Percentiles rank a stretch among this genome's conserved stretches.
Evolutionary conservation across 92 coral and sea anemone genomes (phyloP).

Genomic region (Epizoanthus illoricatus): DNA sequence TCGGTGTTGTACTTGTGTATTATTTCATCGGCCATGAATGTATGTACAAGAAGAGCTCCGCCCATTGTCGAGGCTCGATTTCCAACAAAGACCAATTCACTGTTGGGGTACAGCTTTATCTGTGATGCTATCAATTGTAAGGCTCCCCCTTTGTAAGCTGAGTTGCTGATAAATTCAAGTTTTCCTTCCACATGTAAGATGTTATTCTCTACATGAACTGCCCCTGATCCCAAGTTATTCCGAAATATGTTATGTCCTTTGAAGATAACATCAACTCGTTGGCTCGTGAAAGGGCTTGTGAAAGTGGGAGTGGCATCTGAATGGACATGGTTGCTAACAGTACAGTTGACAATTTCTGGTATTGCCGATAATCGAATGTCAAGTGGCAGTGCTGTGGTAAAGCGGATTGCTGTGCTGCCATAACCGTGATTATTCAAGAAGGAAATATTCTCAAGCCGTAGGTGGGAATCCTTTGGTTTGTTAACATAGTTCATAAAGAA

Average conservation of each 20-base stretch:
- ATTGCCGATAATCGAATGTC: background rate
- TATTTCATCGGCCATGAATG: conserved; percentile 63
- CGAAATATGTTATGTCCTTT: conserved; percentile 69
- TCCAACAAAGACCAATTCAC: conserved; percentile 63
- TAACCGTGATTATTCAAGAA: conserved; percentile 11
- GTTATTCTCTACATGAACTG: conserved; percentile 60
- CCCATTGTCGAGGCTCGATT: conserved; percentile 72
- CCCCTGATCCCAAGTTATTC: conserved; percentile 77
- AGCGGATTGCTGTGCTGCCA: conserved; percentile 24
- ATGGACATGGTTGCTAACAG: conserved; percentile 6
- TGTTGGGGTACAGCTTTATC: conserved; percentile 70
- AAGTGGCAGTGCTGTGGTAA: conserved; percentile 25
- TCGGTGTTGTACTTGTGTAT: conserved; percentile 73
- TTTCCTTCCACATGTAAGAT: conserved; percentile 67
- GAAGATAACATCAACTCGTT: conserved; percentile 63
- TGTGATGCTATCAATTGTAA: conserved; percentile 69
- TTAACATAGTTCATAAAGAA: conserved; percentile 28
- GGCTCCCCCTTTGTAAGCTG: conserved; percentile 79
- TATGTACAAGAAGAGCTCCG: conserved; percentile 72
- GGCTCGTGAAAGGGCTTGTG: conserved; percentile 77
- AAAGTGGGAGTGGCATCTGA: conserved; percentile 41
- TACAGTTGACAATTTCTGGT: conserved; percentile 35
- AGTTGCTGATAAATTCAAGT: conserved; percentile 59
- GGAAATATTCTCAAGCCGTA: conserved; percentile 9
- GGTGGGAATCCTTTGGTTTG: background rate